Evolutionary conservation across 2,797 vertebrate species (phyloP).

Genomic region (Microchirus variegatus): DNA sequence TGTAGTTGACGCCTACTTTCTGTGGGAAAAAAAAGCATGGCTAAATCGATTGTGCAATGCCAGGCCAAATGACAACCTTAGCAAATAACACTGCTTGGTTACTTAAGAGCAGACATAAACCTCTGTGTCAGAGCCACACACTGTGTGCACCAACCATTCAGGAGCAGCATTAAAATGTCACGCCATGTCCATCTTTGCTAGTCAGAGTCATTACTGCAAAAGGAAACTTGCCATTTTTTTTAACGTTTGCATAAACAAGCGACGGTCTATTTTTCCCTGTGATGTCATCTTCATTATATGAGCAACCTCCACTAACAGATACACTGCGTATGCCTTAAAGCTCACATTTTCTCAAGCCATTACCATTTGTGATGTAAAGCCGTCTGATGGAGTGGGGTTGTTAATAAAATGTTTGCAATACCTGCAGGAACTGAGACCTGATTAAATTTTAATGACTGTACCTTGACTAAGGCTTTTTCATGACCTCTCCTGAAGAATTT

Average conservation of each 20-base stretch:
- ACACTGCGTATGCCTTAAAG: not conserved
- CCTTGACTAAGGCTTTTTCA: slow-evolving; percentile 51
- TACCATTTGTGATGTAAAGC: slow-evolving; percentile 42
- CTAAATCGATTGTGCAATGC: not conserved
- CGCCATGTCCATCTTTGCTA: slow-evolving; percentile 1
- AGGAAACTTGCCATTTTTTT: slow-evolving; percentile 17
- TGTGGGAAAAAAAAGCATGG: too few relatives aligned
- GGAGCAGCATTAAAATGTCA: not conserved
- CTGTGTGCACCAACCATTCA: not conserved
- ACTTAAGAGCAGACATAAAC: not conserved
- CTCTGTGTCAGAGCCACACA: not conserved
- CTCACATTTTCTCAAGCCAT: slow-evolving; percentile 23
- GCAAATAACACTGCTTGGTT: not conserved
- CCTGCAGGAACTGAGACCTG: slow-evolving; percentile 42
- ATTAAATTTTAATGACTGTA: slow-evolving; percentile 53
- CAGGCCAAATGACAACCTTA: not conserved
- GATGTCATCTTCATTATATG: slow-evolving; percentile 14
- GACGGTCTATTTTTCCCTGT: slow-evolving; percentile 13
- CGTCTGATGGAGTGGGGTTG: slow-evolving; percentile 19
- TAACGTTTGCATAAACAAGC: slow-evolving; percentile 11
- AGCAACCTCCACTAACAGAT: not conserved
- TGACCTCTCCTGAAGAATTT: slow-evolving; percentile 46
- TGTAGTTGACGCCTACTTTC: too few relatives aligned
- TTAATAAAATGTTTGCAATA: slow-evolving; percentile 36
- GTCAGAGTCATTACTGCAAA: slow-evolving; percentile 8